phyloP scores from a whole-genome alignment of 2,797 vertebrate species.

The Pipistrellus pipistrellus region DNA sequence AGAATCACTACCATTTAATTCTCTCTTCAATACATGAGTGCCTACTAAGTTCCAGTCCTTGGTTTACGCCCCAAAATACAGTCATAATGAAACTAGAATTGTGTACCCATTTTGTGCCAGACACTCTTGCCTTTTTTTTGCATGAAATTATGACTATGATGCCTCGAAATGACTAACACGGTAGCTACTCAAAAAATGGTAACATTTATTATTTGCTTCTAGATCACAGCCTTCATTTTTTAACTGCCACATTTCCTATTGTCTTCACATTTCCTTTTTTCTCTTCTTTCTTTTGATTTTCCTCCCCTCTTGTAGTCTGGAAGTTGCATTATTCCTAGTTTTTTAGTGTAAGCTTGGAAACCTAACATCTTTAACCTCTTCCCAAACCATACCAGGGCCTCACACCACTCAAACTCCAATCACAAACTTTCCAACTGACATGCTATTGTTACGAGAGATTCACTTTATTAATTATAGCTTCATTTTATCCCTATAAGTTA shows the following conservation, averaged over 20 bases:
- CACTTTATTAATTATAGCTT: slow-evolving; percentile 15
- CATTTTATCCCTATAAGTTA: neutral
- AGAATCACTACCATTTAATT: neutral
- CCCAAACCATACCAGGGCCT: neutral
- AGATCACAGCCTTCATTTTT: neutral
- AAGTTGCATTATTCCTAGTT: neutral
- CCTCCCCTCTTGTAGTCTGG: neutral
- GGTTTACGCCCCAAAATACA: neutral
- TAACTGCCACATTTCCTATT: neutral
- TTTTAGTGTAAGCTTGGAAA: slow-evolving; percentile 24
- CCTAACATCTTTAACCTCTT: slow-evolving; percentile 35
- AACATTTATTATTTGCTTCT: neutral
- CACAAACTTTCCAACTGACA: neutral
- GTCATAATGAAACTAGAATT: neutral
- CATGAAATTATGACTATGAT: neutral
- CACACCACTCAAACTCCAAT: neutral
- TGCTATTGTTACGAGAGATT: neutral
- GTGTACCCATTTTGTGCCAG: neutral
- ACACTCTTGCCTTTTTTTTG: neutral
- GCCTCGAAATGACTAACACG: slow-evolving; percentile 9
- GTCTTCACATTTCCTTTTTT: slow-evolving; percentile 12
- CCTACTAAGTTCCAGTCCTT: neutral
- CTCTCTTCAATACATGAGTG: neutral
- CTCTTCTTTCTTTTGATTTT: neutral
- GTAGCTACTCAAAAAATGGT: slow-evolving; percentile 15